These are phyloP conservation scores for Psittacula echo DNA, from an alignment of 2,797 vertebrate species.

Conservation along the genomic window DNA sequence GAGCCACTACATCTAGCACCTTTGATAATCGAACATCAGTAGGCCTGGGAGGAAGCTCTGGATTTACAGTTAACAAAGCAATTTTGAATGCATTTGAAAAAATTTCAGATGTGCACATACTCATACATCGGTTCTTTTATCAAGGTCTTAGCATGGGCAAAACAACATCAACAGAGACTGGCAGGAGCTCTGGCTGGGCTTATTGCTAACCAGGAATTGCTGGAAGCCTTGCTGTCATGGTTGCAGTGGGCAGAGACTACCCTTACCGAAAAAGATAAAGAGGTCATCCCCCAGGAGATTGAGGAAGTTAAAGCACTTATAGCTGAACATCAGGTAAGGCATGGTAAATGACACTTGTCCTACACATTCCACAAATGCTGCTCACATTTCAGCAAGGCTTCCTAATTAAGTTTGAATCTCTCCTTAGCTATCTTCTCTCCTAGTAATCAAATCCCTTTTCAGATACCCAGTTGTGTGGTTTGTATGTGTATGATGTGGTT, in stretches of 20 bases:
- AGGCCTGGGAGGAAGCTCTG: background rate
- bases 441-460: background rate
- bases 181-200: constrained; percentile 87
- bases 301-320: constrained; percentile 96
- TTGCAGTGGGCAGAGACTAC: constrained; percentile 96
- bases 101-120: background rate
- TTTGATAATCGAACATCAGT: background rate
- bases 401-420: accelerated
- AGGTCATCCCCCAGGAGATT: constrained; percentile 91
- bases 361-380: background rate
- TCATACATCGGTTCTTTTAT: constrained; percentile 1
- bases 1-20: background rate
- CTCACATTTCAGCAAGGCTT: background rate
- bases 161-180: constrained; percentile 95
- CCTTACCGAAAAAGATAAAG: constrained; percentile 91
- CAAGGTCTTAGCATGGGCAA: constrained; percentile 95
- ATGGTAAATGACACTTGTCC: background rate
- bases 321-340: constrained; percentile 92
- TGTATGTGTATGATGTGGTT: background rate
- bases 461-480: background rate
- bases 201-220: constrained; percentile 89
- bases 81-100: background rate
- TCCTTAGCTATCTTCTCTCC: background rate
- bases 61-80: background rate
- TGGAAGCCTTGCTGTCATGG: constrained; percentile 94